Conservation (phyloP, 1,140 invertebrate genomes). For the Lepidurus packardi region DNA sequence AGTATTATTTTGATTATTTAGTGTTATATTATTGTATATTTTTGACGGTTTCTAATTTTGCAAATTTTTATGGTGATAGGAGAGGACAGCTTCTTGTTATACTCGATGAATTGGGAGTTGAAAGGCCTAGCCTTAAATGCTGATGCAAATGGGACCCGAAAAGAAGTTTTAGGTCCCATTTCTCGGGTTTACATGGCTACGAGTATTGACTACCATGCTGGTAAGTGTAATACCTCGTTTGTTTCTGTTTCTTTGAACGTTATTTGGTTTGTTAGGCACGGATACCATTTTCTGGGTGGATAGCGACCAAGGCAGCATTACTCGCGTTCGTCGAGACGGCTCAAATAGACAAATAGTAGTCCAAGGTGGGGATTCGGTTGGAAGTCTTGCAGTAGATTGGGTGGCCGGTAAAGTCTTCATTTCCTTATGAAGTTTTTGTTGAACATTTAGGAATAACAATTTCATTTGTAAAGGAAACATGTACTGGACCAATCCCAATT, state of each 20-base stretch:
- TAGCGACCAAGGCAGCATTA: slow-evolving; percentile 64
- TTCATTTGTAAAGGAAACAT: slow-evolving; percentile 46
- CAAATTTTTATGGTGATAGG: slow-evolving; percentile 37
- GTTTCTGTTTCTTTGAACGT: not conserved
- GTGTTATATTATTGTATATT: not conserved
- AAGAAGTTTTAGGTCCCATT: slow-evolving; percentile 64
- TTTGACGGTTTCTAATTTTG: not conserved
- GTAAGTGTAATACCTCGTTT: slow-evolving; percentile 42
- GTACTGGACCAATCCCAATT: slow-evolving; percentile 58
- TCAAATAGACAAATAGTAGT: slow-evolving; percentile 57
- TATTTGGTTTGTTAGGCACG: slow-evolving; percentile 44
- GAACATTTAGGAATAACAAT: slow-evolving; percentile 15
- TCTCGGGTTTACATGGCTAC: slow-evolving; percentile 67
- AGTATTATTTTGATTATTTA: not conserved
- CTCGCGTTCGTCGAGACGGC: slow-evolving; percentile 69
- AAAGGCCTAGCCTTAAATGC: slow-evolving; percentile 58
- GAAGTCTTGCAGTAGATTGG: slow-evolving; percentile 59
- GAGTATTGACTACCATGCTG: slow-evolving; percentile 67
- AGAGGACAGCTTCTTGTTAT: slow-evolving; percentile 65
- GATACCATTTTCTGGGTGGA: slow-evolving; percentile 77
- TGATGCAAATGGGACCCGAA: slow-evolving; percentile 41
- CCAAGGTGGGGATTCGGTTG: slow-evolving; percentile 51
- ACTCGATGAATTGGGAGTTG: slow-evolving; percentile 68
- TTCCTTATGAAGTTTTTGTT: slow-evolving; percentile 30
- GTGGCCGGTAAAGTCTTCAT: slow-evolving; percentile 49